These are phyloP conservation scores for Chiridota heheva DNA, from an alignment of 35 echinoderm and acorn worm species.

Conservation along the genomic window DNA sequence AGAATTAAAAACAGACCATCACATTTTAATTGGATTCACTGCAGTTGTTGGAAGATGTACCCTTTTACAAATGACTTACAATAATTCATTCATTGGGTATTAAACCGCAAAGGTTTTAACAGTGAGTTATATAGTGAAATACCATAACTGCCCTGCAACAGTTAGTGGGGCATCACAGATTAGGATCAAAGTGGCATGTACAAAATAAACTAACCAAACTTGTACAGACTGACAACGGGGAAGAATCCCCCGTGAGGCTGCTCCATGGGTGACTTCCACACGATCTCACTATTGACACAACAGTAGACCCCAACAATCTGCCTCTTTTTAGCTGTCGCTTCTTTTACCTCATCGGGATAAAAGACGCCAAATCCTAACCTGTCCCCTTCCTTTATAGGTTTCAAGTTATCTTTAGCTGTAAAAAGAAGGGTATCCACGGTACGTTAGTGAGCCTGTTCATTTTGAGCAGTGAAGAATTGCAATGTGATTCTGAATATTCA, in stretches of 20 bases:
- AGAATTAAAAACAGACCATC: too few species aligned
- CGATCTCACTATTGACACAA: slow-evolving; percentile 59
- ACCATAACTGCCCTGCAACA: background rate
- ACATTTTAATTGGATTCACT: too few species aligned
- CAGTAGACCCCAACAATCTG: slow-evolving; percentile 89
- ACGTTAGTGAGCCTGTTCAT: too few species aligned
- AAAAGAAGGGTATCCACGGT: too few species aligned
- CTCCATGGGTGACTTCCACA: slow-evolving; percentile 70
- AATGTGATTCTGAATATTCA: too few species aligned
- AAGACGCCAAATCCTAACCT: slow-evolving; percentile 77
- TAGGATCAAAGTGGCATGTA: too few species aligned
- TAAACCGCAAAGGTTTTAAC: background rate
- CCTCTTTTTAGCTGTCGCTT: slow-evolving; percentile 53
- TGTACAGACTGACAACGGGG: slow-evolving; percentile 73
- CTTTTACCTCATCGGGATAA: slow-evolving; percentile 59
- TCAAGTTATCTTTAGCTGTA: too few species aligned
- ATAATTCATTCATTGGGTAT: too few species aligned
- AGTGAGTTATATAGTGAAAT: background rate
- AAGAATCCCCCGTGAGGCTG: slow-evolving; percentile 82
- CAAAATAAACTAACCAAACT: slow-evolving; percentile 67
- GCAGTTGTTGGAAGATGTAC: too few species aligned
- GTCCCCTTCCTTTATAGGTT: slow-evolving; percentile 61
- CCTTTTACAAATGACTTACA: too few species aligned
- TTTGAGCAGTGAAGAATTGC: too few species aligned
- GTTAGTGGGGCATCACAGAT: too few species aligned